Evolutionary conservation across 2,888 invertebrate genomes (phyloP).

Genomic region (Xanthia icteritia): DNA sequence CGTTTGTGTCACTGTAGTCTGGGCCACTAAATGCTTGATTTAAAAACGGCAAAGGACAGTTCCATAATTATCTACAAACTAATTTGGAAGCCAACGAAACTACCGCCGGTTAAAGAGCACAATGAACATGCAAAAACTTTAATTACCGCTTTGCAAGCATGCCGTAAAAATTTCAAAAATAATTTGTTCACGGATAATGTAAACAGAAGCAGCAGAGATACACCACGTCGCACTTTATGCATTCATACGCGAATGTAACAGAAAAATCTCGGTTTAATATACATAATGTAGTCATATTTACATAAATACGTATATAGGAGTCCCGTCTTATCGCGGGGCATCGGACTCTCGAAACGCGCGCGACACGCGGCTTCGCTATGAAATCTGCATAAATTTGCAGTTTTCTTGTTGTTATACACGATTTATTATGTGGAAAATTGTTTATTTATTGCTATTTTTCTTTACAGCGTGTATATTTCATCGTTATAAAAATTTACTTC

Average conservation of each 20-base stretch:
- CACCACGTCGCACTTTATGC: conserved; percentile 55
- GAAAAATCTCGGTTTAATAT: conserved; percentile 78
- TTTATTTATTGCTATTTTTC: conserved; percentile 83
- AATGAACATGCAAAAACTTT: conserved; percentile 37
- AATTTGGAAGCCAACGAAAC: conserved; percentile 32
- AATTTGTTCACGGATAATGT: conserved; percentile 47
- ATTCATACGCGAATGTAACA: conserved; percentile 70
- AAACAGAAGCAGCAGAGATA: conserved; percentile 54
- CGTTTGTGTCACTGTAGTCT: not conserved
- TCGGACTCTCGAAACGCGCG: conserved; percentile 72
- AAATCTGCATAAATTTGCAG: conserved; percentile 88
- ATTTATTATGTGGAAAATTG: conserved; percentile 85
- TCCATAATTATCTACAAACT: conserved; percentile 14
- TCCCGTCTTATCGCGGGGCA: conserved; percentile 72
- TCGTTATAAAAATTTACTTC: conserved; percentile 53
- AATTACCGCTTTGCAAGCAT: conserved; percentile 49
- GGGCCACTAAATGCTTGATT: not conserved
- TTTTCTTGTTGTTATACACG: conserved; percentile 84
- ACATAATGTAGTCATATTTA: conserved; percentile 77
- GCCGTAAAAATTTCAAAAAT: conserved; percentile 46
- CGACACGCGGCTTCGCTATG: conserved; percentile 79
- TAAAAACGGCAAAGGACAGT: conserved; percentile 15
- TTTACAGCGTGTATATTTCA: conserved; percentile 66
- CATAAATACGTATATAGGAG: conserved; percentile 76
- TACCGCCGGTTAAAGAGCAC: conserved; percentile 14